These are phyloP conservation scores for Agonopterix heracliana DNA, from an alignment of 2,888 invertebrate genomes.

Conservation along the genomic window DNA sequence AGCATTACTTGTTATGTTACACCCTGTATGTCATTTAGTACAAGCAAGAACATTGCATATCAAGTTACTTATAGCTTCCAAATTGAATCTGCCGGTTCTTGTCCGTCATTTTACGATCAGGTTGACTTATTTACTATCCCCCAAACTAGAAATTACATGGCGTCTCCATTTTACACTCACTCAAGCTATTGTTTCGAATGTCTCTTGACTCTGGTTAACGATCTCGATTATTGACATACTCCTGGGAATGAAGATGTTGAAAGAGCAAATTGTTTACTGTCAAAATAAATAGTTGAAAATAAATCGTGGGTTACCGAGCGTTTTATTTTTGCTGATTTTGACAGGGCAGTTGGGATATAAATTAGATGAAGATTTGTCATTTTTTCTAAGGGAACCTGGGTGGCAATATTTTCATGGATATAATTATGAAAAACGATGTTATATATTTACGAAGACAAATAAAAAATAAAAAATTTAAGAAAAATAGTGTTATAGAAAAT, in stretches of 20 bases:
- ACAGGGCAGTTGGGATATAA: too few relatives aligned
- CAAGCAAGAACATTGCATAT: too few relatives aligned
- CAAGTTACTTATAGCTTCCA: too few relatives aligned
- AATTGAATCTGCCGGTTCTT: too few relatives aligned
- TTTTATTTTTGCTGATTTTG: not conserved
- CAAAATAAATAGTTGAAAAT: not conserved
- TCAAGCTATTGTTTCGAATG: constrained; percentile 37
- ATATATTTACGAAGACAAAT: too few relatives aligned
- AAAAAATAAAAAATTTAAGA: too few relatives aligned
- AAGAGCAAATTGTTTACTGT: constrained; percentile 1
- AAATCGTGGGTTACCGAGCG: not conserved
- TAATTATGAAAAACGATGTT: constrained; percentile 8
- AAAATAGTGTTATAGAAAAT: too few relatives aligned
- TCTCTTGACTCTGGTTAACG: constrained; percentile 24
- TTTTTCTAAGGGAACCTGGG: too few relatives aligned
- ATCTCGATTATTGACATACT: constrained; percentile 29
- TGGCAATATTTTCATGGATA: not conserved
- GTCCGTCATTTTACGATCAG: constrained; percentile 1
- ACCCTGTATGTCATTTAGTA: too few relatives aligned
- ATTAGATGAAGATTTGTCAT: too few relatives aligned
- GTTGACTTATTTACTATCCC: constrained; percentile 36
- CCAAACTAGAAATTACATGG: constrained; percentile 17
- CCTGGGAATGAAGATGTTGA: constrained; percentile 10
- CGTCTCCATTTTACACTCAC: constrained; percentile 34
- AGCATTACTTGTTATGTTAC: too few relatives aligned